Evolutionary conservation across 1,140 invertebrate species (phyloP).

Genomic region (Phortica variegata): DNA sequence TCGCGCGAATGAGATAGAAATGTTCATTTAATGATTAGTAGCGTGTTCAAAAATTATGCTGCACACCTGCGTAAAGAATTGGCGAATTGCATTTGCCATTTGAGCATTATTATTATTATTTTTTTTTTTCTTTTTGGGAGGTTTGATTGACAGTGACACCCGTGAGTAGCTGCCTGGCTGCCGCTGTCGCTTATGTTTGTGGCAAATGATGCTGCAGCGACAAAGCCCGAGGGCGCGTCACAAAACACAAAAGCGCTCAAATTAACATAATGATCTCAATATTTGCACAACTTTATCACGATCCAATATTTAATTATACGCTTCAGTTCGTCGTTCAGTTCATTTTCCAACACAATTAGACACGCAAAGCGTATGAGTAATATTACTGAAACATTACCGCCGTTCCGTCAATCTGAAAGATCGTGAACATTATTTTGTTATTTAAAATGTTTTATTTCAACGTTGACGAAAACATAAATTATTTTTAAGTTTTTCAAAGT

Average conservation of each 20-base stretch:
- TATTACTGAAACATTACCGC: no score
- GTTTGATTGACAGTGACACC: not conserved
- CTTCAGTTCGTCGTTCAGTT: slow-evolving; percentile 13
- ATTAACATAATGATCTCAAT: slow-evolving; percentile 55
- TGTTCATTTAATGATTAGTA: not conserved
- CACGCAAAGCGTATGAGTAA: slow-evolving; percentile 53
- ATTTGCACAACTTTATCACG: slow-evolving; percentile 51
- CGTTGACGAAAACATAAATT: no score
- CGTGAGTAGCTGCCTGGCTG: not conserved
- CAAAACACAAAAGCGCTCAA: slow-evolving; percentile 13
- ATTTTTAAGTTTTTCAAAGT: no score
- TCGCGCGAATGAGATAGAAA: no score
- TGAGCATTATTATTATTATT: slow-evolving; percentile 36
- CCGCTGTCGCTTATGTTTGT: not conserved
- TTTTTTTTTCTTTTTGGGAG: slow-evolving; percentile 20
- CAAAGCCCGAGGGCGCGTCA: slow-evolving; percentile 23
- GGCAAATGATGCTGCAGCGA: slow-evolving; percentile 11
- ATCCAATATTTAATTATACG: slow-evolving; percentile 45
- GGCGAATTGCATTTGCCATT: slow-evolving; percentile 24
- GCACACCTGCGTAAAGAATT: slow-evolving; percentile 48
- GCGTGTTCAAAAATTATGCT: slow-evolving; percentile 4
- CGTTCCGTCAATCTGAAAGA: no score
- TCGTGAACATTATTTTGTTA: no score
- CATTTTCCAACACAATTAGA: slow-evolving; percentile 36
- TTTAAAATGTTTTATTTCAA: no score